Percentiles rank a stretch among this genome's conserved stretches.
These are phyloP conservation scores for Semibalanus balanoides DNA, from an alignment of 1,140 invertebrate species.

Conservation along the genomic window DNA sequence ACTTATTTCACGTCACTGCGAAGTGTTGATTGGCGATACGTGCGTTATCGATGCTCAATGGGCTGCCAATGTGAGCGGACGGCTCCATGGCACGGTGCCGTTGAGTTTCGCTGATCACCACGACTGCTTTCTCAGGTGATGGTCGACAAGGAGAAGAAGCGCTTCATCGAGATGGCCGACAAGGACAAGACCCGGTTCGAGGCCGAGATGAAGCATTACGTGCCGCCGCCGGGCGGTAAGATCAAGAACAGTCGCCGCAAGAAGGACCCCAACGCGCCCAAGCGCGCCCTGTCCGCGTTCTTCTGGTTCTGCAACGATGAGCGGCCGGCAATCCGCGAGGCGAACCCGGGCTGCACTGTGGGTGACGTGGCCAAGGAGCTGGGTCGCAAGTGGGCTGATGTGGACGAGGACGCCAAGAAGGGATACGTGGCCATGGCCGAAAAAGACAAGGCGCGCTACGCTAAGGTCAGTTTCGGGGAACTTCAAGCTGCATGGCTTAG, in stretches of 20 bases:
- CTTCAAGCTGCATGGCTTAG: too few species aligned
- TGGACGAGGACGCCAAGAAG: constrained; percentile 59
- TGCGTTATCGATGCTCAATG: too few species aligned
- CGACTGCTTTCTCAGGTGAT: constrained; percentile 51
- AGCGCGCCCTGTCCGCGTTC: constrained; percentile 96
- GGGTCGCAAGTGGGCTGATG: constrained; percentile 84
- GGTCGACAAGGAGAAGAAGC: constrained; percentile 95
- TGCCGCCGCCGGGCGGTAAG: constrained; percentile 64
- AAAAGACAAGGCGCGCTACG: constrained; percentile 89
- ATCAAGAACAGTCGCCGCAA: constrained; percentile 56
- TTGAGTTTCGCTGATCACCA: too few species aligned
- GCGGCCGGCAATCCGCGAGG: constrained; percentile 77
- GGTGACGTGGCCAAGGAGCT: constrained; percentile 97
- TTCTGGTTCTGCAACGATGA: constrained; percentile 99
- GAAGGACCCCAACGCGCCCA: constrained; percentile 98
- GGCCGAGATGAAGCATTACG: constrained; percentile 88
- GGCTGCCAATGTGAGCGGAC: too few species aligned
- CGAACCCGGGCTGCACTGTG: constrained; percentile 85
- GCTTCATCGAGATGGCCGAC: constrained; percentile 97
- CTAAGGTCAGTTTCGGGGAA: constrained; percentile 30
- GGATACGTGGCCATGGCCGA: constrained; percentile 87
- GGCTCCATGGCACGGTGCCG: too few species aligned
- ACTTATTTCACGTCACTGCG: too few species aligned
- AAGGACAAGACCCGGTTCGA: constrained; percentile 95
- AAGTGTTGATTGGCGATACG: too few species aligned